Percentiles rank a stretch among this genome's conserved stretches.
Conservation (phyloP, 2,113 vertebrate species). For the Callorhinus ursinus region DNA sequence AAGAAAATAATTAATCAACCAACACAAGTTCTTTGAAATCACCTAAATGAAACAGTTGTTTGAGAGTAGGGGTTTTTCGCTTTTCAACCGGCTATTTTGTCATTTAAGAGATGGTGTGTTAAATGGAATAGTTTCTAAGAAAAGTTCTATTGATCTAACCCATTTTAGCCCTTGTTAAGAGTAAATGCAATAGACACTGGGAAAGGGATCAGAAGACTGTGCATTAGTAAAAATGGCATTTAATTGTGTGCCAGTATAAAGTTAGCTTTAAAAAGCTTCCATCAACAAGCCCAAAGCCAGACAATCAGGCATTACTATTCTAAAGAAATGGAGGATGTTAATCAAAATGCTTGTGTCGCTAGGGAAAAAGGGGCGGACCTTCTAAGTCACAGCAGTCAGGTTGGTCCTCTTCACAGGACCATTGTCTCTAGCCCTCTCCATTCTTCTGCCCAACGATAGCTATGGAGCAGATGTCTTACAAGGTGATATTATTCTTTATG, state of each 20-base stretch:
- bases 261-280: conserved; percentile 20
- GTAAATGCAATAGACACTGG: background rate
- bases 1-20: conserved; percentile 1
- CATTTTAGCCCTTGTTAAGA: background rate
- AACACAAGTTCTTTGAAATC: background rate
- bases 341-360: background rate
- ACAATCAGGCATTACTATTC: background rate
- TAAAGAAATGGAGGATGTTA: background rate
- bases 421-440: background rate
- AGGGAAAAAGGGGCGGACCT: background rate
- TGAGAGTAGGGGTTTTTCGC: background rate
- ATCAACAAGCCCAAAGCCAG: background rate
- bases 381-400: background rate
- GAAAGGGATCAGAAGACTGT: background rate
- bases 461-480: background rate
- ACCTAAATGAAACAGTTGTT: background rate
- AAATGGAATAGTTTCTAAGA: background rate
- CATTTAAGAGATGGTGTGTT: background rate
- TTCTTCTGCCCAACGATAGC: background rate
- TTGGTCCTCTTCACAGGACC: background rate
- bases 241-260: background rate
- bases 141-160: background rate
- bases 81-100: conserved; percentile 19
- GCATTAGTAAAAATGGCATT: background rate
- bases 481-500: background rate